A percentile compares a stretch with the other conserved stretches of the same genome.
Evolutionary conservation across 2,888 invertebrate genomes (phyloP).

Genomic region (Apotomis capreana): DNA sequence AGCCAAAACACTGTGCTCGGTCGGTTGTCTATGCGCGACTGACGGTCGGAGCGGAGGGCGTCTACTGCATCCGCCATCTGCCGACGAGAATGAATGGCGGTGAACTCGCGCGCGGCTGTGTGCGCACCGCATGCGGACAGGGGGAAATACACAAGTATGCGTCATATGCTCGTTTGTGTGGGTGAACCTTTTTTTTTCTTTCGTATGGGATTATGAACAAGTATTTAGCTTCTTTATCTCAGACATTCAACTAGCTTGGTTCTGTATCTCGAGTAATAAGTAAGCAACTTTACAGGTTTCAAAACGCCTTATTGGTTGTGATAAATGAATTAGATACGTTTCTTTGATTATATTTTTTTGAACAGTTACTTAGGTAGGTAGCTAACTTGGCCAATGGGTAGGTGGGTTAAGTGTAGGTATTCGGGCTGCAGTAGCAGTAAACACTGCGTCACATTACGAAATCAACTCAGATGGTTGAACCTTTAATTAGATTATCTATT

Average conservation of each 20-base stretch:
- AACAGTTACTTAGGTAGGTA: conserved; percentile 29
- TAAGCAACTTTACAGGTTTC: conserved; percentile 34
- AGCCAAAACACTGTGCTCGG: conserved; percentile 72
- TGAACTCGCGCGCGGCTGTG: conserved; percentile 68
- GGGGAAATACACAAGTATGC: conserved; percentile 56
- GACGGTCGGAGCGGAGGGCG: conserved; percentile 69
- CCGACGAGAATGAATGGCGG: conserved; percentile 82
- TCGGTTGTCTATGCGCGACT: conserved; percentile 82
- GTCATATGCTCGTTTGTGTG: conserved; percentile 56
- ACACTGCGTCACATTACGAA: conserved; percentile 41
- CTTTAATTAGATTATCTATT: conserved; percentile 40
- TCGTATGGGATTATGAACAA: conserved; percentile 72
- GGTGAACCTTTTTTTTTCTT: conserved; percentile 70
- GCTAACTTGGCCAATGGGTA: conserved; percentile 24
- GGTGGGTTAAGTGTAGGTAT: conserved; percentile 20
- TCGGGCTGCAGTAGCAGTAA: conserved; percentile 30
- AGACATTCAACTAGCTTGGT: conserved; percentile 44
- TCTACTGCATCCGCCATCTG: conserved; percentile 83
- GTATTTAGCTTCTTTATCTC: conserved; percentile 65
- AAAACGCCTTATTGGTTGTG: conserved; percentile 25
- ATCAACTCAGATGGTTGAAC: conserved; percentile 29
- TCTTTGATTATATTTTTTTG: conserved; percentile 25
- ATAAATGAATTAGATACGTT: conserved; percentile 8
- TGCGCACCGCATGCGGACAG: conserved; percentile 60
- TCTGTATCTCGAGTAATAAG: conserved; percentile 38